A percentile compares a stretch with the other conserved stretches of the same genome.
Conservation (phyloP, 2,797 vertebrate genomes). For the Lophius americanus region DNA sequence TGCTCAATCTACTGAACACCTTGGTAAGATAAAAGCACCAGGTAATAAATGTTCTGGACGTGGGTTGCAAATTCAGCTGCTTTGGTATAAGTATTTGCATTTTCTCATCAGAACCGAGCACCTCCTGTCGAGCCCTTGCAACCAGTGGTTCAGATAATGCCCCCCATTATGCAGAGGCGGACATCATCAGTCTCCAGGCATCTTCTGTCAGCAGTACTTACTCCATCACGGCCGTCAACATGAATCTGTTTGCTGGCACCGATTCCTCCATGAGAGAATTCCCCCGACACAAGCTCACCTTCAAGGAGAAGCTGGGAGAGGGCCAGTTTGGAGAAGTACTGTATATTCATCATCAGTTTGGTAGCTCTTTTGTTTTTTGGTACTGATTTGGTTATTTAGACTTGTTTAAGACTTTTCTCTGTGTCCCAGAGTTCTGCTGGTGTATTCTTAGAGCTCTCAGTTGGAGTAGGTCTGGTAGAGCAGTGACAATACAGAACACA, state of each 20-base stretch:
- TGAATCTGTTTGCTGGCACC: conserved; percentile 89
- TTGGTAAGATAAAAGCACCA: conserved; percentile 74
- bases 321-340: conserved; percentile 96
- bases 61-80: neutral
- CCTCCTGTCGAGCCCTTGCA: conserved; percentile 70
- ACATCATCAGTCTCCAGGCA: conserved; percentile 93
- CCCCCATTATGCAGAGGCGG: conserved; percentile 96
- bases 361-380: conserved; percentile 20
- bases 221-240: conserved; percentile 88
- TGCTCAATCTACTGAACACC: conserved; percentile 83
- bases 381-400: neutral
- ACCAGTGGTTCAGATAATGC: conserved; percentile 79
- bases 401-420: neutral
- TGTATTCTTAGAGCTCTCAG: conserved; percentile 5
- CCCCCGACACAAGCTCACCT: conserved; percentile 90
- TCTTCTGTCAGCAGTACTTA: conserved; percentile 87
- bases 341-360: neutral
- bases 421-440: neutral
- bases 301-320: conserved; percentile 97
- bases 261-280: conserved; percentile 93
- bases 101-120: conserved; percentile 61
- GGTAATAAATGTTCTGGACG: neutral
- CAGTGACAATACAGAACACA: neutral
- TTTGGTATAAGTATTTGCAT: neutral
- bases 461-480: conserved; percentile 23